Conservation (phyloP, 2,113 vertebrate species). For the Sinocyclocheilus maitianheensis region DNA sequence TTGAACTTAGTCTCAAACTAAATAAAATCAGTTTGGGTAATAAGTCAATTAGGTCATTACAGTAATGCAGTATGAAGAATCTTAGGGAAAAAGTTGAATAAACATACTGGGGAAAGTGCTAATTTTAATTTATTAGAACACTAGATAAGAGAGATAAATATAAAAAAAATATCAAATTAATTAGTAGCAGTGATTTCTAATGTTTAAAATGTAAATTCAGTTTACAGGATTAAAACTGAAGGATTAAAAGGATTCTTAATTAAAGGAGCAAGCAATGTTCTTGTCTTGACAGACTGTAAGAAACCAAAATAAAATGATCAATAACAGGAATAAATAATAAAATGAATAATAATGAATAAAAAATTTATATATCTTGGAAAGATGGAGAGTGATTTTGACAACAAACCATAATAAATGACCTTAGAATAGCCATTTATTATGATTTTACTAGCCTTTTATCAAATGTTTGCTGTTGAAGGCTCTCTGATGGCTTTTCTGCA, state of each 20-base stretch:
- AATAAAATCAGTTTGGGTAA: not conserved
- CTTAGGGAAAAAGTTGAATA: not conserved
- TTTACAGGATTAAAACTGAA: not conserved
- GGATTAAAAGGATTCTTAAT: not conserved
- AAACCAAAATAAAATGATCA: not conserved
- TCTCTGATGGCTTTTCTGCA: slow-evolving; percentile 62
- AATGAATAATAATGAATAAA: not conserved
- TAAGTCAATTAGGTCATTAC: not conserved
- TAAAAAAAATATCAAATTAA: not conserved
- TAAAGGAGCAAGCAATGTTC: not conserved
- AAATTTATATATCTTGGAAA: not conserved
- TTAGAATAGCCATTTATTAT: slow-evolving; percentile 82
- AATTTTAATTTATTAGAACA: not conserved
- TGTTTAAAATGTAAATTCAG: not conserved
- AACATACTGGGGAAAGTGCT: not conserved
- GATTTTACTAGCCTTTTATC: slow-evolving; percentile 89
- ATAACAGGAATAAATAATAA: not conserved
- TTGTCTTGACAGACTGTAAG: not conserved
- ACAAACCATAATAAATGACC: slow-evolving; percentile 81
- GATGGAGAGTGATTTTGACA: slow-evolving; percentile 18
- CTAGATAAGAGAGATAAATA: not conserved
- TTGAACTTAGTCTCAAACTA: too few species aligned
- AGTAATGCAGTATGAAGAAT: not conserved
- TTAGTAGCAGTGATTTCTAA: not conserved
- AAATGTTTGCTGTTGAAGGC: slow-evolving; percentile 63